Conservation (phyloP, 37 sponge, comb jelly and placozoan species). For the Cliona cf. orientalis region DNA sequence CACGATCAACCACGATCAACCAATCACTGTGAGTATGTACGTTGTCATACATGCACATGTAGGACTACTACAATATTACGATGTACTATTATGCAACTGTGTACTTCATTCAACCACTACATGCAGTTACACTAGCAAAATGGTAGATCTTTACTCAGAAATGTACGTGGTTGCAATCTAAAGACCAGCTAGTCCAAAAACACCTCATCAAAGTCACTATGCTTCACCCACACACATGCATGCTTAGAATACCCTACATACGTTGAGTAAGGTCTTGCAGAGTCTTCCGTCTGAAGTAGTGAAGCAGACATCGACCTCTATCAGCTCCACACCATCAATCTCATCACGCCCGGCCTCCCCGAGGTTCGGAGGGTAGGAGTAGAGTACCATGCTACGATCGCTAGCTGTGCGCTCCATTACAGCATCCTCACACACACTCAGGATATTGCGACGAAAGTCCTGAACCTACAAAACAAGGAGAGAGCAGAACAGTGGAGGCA, state of each 20-base stretch:
- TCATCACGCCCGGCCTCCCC: constrained; percentile 6
- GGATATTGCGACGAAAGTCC: constrained; percentile 44
- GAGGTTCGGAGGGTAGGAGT: constrained; percentile 59
- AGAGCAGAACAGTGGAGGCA: too few species aligned
- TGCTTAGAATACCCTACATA: not conserved
- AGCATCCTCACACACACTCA: constrained; percentile 58
- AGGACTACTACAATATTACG: too few species aligned
- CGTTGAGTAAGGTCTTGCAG: not conserved
- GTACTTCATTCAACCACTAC: too few species aligned
- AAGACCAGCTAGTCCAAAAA: too few species aligned
- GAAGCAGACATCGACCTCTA: constrained; percentile 6
- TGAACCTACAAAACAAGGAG: constrained; percentile 21
- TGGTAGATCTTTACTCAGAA: too few species aligned
- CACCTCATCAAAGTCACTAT: too few species aligned
- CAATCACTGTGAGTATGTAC: too few species aligned
- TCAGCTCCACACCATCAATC: constrained; percentile 11
- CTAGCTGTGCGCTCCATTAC: constrained; percentile 32
- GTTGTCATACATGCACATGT: too few species aligned
- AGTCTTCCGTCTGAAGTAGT: constrained; percentile 29
- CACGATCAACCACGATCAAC: too few species aligned
- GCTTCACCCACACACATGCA: constrained; percentile 3
- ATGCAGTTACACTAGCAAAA: too few species aligned
- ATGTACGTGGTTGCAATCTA: too few species aligned
- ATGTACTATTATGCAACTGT: too few species aligned
- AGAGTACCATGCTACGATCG: constrained; percentile 11